These are phyloP conservation scores for Eriocheir sinensis DNA, from an alignment of 1,140 invertebrate genomes.

Conservation along the genomic window DNA sequence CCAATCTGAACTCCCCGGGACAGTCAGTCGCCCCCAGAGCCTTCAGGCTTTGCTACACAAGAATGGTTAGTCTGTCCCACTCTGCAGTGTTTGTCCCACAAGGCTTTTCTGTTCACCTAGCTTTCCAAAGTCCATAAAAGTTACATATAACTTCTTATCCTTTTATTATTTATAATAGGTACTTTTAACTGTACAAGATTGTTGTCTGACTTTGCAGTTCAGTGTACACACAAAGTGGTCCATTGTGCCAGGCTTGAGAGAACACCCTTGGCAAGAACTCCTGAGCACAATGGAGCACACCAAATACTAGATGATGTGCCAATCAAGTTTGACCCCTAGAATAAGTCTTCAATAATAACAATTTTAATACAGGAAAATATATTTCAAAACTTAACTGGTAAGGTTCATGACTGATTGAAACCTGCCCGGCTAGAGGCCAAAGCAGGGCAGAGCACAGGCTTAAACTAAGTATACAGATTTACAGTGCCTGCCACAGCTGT, in stretches of 20 bases:
- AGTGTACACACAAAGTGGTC: slow-evolving; percentile 74
- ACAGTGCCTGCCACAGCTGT: too few species aligned
- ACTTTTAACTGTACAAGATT: slow-evolving; percentile 78
- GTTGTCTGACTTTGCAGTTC: slow-evolving; percentile 69
- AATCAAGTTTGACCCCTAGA: slow-evolving; percentile 70
- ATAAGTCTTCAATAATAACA: slow-evolving; percentile 52
- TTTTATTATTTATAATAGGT: slow-evolving; percentile 78
- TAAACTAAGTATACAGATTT: slow-evolving; percentile 64
- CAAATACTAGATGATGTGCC: slow-evolving; percentile 69
- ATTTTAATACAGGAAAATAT: slow-evolving; percentile 65
- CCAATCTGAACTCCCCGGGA: background rate
- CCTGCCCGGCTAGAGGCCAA: slow-evolving; percentile 58
- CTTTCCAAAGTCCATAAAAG: slow-evolving; percentile 34
- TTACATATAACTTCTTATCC: slow-evolving; percentile 10
- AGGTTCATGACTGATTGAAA: slow-evolving; percentile 62
- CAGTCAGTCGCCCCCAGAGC: background rate
- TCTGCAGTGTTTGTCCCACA: background rate
- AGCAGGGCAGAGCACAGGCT: slow-evolving; percentile 59
- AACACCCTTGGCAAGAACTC: slow-evolving; percentile 40
- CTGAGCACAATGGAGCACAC: slow-evolving; percentile 68
- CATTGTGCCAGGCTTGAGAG: slow-evolving; percentile 61
- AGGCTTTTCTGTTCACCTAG: background rate
- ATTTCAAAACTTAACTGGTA: slow-evolving; percentile 66
- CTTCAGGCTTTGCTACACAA: background rate
- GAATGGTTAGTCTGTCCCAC: background rate